Base-by-base conservation (phyloP, 2,113 vertebrate genomes). In the Mesitornis unicolor region DNA sequence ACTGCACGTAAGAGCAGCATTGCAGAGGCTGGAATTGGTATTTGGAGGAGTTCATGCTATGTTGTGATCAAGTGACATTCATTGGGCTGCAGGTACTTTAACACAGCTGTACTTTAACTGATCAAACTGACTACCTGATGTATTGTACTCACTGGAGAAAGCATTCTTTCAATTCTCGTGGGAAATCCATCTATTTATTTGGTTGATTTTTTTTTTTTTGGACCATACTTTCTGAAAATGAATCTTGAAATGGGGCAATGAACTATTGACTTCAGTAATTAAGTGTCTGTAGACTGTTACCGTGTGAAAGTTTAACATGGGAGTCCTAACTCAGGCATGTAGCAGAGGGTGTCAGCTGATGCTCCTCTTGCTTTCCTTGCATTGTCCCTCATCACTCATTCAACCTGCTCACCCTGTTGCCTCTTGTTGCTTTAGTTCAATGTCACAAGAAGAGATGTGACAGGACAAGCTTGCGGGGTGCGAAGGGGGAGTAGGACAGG, bases 151-250 rank as follows among this genome's bases (percentile, higher is more conserved):
- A 12, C 42, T 18, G 47, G 47, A 4, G 29, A 68, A 79, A 78
- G 6, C 38, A 16, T 45, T 91, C 14, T 78, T 63, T 9, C 0
- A 1, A 2, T 77, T 74, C 25, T 43, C 24, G 21, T 31, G 20
- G 11, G 8, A 80, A 69, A 7, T 35, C 5, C 9, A 5, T 50
- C 4, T 50, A 17, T 63, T 71, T 51, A 40, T 61, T 84, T 59
- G 12, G 6, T 59, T 60, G 9, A 0, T 1, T 59, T 73, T 81
- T 74, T 74, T n/a, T 0, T 1, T 63, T 76, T 80, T 73, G 69
- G 31, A 50, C 15, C 22, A 82, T 25, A 25, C 33, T 59, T 71
- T 13, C 47, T 87, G 65, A 75, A 57, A 84, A 56, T 20, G 15
- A 56, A 13, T 56, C 28, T 54, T 67, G 75, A 81, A 76, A 81